phyloP scores from a whole-genome alignment of 2,888 invertebrate species.

The Lamproptera curius region DNA sequence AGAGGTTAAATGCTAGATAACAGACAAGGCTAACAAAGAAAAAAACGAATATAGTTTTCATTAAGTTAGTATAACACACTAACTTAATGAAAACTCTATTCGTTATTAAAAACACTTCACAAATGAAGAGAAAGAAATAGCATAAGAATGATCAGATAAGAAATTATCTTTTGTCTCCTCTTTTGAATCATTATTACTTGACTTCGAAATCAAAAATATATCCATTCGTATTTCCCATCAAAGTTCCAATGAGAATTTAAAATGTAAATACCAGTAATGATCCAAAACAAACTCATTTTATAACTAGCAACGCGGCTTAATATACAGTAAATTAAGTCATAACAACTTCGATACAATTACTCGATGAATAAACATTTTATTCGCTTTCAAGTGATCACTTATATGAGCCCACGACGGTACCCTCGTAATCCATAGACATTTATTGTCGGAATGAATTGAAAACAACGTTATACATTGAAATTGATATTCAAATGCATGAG shows the following conservation, averaged over 20 bases:
- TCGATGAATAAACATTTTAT: slow-evolving; percentile 48
- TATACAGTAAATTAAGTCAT: slow-evolving; percentile 44
- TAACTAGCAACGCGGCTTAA: slow-evolving; percentile 28
- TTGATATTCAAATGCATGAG: slow-evolving; percentile 5
- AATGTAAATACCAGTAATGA: slow-evolving; percentile 32
- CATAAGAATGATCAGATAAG: too few relatives aligned
- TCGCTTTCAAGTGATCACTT: slow-evolving; percentile 35
- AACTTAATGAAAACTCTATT: too few relatives aligned
- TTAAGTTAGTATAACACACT: too few relatives aligned
- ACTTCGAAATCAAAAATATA: too few relatives aligned
- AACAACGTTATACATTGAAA: slow-evolving; percentile 9
- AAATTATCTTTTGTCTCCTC: too few relatives aligned
- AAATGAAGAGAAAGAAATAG: too few relatives aligned
- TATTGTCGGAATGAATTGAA: slow-evolving; percentile 18
- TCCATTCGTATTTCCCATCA: too few relatives aligned
- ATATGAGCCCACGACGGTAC: slow-evolving; percentile 23
- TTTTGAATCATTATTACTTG: too few relatives aligned
- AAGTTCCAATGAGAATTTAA: slow-evolving; percentile 20
- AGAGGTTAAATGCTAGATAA: too few relatives aligned
- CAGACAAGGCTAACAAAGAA: too few relatives aligned
- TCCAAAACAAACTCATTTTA: slow-evolving; percentile 31
- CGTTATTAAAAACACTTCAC: too few relatives aligned
- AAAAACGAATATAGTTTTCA: too few relatives aligned
- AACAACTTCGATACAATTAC: slow-evolving; percentile 36
- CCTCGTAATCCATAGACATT: slow-evolving; percentile 27